A percentile compares a stretch with the other conserved stretches of the same genome.
These are phyloP conservation scores for Paralichthys olivaceus DNA, from an alignment of 2,113 vertebrate genomes.

Conservation along the genomic window DNA sequence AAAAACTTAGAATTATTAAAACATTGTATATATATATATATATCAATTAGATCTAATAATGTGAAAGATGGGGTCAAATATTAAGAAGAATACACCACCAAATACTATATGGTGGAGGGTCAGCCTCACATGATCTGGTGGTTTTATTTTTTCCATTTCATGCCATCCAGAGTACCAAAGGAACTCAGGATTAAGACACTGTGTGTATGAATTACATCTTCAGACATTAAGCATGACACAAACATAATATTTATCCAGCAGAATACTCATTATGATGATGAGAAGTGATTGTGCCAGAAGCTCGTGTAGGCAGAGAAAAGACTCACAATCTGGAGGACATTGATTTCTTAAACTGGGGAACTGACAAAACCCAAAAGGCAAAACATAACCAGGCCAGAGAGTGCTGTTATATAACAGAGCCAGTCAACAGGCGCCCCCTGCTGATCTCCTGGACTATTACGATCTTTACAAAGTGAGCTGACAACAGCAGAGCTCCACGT, in stretches of 20 bases:
- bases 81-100: not conserved
- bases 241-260: not conserved
- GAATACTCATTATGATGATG: slow-evolving; percentile 24
- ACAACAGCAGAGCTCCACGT: not conserved
- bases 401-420: slow-evolving; percentile 49
- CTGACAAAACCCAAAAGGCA: slow-evolving; percentile 50
- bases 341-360: slow-evolving; percentile 38
- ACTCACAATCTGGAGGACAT: slow-evolving; percentile 33
- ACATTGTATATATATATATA: not conserved
- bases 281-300: slow-evolving; percentile 5
- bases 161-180: not conserved
- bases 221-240: not conserved
- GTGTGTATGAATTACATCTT: not conserved
- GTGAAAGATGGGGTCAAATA: not conserved
- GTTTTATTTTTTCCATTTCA: not conserved
- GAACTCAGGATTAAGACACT: not conserved
- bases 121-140: not conserved
- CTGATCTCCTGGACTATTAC: slow-evolving; percentile 23
- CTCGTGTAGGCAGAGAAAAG: slow-evolving; percentile 26
- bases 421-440: slow-evolving; percentile 57
- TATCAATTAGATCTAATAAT: not conserved
- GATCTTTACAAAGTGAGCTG: slow-evolving; percentile 5
- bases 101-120: not conserved
- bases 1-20: not conserved
- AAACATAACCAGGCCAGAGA: slow-evolving; percentile 41